These are phyloP conservation scores for Nemoura dubitans DNA, from an alignment of 2,888 invertebrate genomes.

Conservation along the genomic window DNA sequence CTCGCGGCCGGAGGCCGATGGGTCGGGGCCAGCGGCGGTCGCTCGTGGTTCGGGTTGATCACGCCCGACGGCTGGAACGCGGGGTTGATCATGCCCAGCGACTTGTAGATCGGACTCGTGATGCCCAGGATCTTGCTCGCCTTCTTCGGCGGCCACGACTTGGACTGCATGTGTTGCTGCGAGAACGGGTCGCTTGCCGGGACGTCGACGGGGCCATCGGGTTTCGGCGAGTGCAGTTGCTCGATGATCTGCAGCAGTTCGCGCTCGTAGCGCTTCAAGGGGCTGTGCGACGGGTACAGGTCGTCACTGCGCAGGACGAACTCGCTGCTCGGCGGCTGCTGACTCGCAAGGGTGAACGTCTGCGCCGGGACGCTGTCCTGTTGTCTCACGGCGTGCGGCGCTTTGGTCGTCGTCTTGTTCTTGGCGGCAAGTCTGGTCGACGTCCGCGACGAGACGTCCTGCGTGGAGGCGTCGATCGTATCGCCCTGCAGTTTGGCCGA, in stretches of 20 bases:
- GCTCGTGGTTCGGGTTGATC: background rate
- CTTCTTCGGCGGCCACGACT: background rate
- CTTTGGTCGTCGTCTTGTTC: background rate
- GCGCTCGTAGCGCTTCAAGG: conserved; percentile 37
- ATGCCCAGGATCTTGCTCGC: background rate
- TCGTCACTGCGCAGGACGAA: conserved; percentile 51
- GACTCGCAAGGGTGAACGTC: background rate
- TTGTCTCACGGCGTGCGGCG: background rate
- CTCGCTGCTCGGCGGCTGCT: background rate
- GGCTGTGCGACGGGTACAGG: conserved; percentile 50
- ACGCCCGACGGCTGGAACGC: background rate
- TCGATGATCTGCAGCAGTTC: conserved; percentile 22
- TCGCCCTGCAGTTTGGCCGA: background rate
- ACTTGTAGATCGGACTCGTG: background rate
- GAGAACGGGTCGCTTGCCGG: background rate
- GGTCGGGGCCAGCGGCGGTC: background rate
- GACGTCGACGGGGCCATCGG: background rate
- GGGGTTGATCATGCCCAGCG: background rate
- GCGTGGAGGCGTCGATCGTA: background rate
- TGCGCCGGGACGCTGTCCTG: background rate
- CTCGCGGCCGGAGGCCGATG: conserved; percentile 8
- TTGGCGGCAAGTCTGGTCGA: background rate
- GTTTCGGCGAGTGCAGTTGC: background rate
- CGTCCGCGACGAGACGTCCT: background rate
- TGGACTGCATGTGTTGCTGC: background rate